Evolutionary conservation across 2,797 vertebrate species (phyloP).

Genomic region (Acanthornis magna): DNA sequence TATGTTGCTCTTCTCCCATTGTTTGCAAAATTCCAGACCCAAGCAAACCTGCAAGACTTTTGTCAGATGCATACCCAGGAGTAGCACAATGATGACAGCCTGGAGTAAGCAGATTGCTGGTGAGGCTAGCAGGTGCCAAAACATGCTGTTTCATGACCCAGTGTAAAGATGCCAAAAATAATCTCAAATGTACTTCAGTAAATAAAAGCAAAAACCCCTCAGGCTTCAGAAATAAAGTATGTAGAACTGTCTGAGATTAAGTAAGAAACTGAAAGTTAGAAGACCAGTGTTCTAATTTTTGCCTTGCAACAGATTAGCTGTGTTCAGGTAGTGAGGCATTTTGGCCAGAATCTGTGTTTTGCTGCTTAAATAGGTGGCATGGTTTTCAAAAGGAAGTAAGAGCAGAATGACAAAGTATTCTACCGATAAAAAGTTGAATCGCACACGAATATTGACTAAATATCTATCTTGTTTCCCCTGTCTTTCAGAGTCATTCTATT

Average conservation of each 20-base stretch:
- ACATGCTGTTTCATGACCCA: slow-evolving; percentile 50
- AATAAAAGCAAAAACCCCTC: slow-evolving; percentile 14
- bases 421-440: not conserved
- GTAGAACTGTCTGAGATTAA: not conserved
- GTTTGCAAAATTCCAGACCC: not conserved
- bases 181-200: slow-evolving; percentile 25
- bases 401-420: not conserved
- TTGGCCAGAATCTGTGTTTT: not conserved
- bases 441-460: not conserved
- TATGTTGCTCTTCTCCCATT: not conserved
- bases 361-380: not conserved
- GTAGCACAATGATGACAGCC: slow-evolving; percentile 42
- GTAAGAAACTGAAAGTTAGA: not conserved
- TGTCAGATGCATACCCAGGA: slow-evolving; percentile 29
- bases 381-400: not conserved
- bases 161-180: slow-evolving; percentile 50
- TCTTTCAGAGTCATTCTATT: not conserved
- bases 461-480: not conserved
- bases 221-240: not conserved
- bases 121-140: slow-evolving; percentile 54
- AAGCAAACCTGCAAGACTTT: slow-evolving; percentile 34
- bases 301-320: not conserved
- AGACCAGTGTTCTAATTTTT: not conserved
- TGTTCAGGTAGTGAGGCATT: not conserved
- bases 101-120: slow-evolving; percentile 42